Evolutionary conservation across 2,888 invertebrate genomes (phyloP).

Genomic region (Pharmacophagus antenor): DNA sequence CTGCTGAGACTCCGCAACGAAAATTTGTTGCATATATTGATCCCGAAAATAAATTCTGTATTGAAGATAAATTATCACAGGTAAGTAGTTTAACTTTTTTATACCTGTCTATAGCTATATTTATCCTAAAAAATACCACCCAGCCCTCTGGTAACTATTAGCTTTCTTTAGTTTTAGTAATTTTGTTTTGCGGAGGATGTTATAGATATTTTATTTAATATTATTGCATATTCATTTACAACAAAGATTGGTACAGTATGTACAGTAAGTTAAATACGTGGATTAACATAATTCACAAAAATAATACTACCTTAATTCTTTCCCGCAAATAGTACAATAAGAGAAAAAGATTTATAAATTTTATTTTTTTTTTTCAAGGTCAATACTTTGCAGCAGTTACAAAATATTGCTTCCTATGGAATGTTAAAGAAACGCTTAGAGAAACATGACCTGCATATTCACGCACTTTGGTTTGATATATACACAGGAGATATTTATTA

Average conservation of each 20-base stretch:
- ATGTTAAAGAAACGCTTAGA: slow-evolving; percentile 91
- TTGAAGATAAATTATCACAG: slow-evolving; percentile 96
- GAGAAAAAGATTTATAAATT: neutral
- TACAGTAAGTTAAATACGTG: no score
- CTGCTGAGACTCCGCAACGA: slow-evolving; percentile 91
- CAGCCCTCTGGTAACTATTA: no score
- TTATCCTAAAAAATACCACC: no score
- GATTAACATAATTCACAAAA: no score
- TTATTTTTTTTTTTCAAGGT: slow-evolving; percentile 75
- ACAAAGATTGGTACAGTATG: no score
- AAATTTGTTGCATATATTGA: slow-evolving; percentile 97
- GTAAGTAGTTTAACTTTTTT: slow-evolving; percentile 65
- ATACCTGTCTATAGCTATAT: no score
- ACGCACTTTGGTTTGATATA: slow-evolving; percentile 98
- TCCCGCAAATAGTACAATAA: no score
- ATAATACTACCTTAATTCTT: no score
- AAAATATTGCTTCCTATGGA: slow-evolving; percentile 95
- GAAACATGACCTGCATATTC: slow-evolving; percentile 91
- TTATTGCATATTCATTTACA: no score
- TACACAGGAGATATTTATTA: slow-evolving; percentile 97
- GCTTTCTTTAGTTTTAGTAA: no score
- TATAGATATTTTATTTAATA: no score
- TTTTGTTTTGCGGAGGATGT: no score
- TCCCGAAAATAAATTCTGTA: slow-evolving; percentile 91
- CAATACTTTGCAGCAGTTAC: slow-evolving; percentile 94